phyloP scores from a whole-genome alignment of 2,888 invertebrate species.

The Apoderus coryli region DNA sequence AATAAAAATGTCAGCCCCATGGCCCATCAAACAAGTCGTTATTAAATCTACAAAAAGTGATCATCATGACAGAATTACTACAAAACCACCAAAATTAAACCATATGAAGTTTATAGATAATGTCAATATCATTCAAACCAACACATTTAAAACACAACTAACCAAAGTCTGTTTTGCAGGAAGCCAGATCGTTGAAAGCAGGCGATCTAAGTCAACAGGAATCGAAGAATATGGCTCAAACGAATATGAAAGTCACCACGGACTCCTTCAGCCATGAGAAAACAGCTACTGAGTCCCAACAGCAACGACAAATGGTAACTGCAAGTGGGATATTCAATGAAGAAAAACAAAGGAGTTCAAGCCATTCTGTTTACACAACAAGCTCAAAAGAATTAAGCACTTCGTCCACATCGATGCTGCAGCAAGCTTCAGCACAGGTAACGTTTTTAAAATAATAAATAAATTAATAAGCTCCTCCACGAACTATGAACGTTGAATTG shows the following conservation, averaged over 20 bases:
- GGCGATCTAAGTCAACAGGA: slow-evolving; percentile 77
- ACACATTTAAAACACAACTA: too few relatives aligned
- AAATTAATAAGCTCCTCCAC: too few relatives aligned
- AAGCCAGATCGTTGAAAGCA: slow-evolving; percentile 68
- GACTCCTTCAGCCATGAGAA: slow-evolving; percentile 79
- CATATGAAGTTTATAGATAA: too few relatives aligned
- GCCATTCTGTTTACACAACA: slow-evolving; percentile 63
- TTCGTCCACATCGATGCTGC: slow-evolving; percentile 34
- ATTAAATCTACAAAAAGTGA: too few relatives aligned
- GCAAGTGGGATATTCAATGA: slow-evolving; percentile 66
- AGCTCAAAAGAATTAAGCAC: slow-evolving; percentile 59
- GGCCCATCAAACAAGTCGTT: slow-evolving; percentile 54
- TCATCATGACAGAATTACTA: too few relatives aligned
- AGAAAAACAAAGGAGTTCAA: slow-evolving; percentile 58
- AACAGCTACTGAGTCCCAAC: slow-evolving; percentile 44
- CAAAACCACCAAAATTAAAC: too few relatives aligned
- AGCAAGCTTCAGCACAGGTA: slow-evolving; percentile 21
- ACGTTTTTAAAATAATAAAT: too few relatives aligned
- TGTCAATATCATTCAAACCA: too few relatives aligned
- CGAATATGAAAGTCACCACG: slow-evolving; percentile 71
- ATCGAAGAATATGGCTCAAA: slow-evolving; percentile 70
- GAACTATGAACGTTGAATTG: too few relatives aligned
- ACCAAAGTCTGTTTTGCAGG: slow-evolving; percentile 45
- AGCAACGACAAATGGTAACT: slow-evolving; percentile 68
- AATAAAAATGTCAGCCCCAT: slow-evolving; percentile 51